These are phyloP conservation scores for Enoplosus armatus DNA, from an alignment of 2,797 vertebrate genomes.

Conservation along the genomic window DNA sequence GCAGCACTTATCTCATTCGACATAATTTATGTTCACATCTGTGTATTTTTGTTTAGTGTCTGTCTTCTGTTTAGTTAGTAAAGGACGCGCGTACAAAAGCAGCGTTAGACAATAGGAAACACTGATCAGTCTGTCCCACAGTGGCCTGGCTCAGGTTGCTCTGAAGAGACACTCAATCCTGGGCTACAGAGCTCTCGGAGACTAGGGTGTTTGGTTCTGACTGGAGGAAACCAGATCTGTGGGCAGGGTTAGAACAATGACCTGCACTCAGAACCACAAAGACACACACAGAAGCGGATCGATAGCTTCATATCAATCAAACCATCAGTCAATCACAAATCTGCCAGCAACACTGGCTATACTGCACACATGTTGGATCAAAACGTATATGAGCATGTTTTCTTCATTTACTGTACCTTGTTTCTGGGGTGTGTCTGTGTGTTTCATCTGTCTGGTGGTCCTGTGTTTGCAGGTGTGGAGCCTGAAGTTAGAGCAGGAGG, in stretches of 20 bases:
- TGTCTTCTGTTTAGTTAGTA: conserved; percentile 24
- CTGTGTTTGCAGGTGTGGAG: conserved; percentile 88
- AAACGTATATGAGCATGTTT: not conserved
- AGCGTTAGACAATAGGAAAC: conserved; percentile 64
- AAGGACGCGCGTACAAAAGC: conserved; percentile 20
- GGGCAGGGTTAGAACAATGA: conserved; percentile 64
- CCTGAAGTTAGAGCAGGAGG: conserved; percentile 92
- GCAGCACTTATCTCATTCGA: not conserved
- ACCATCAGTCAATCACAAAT: conserved; percentile 24
- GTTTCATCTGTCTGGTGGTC: conserved; percentile 13
- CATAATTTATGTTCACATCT: not conserved
- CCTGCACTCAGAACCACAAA: conserved; percentile 55
- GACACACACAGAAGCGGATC: conserved; percentile 29
- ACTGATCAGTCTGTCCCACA: conserved; percentile 63
- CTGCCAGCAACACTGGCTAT: not conserved
- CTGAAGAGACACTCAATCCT: conserved; percentile 74
- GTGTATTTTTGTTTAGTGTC: not conserved
- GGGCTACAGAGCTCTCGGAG: conserved; percentile 53
- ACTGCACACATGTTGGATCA: not conserved
- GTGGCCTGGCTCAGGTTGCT: conserved; percentile 76
- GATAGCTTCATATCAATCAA: conserved; percentile 29
- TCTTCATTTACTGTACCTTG: not conserved
- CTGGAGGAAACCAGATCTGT: conserved; percentile 75
- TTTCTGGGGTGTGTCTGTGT: conserved; percentile 13
- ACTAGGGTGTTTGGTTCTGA: conserved; percentile 80